These are phyloP conservation scores for Arizona elegans DNA, from an alignment of 2,113 vertebrate species.

Conservation along the genomic window DNA sequence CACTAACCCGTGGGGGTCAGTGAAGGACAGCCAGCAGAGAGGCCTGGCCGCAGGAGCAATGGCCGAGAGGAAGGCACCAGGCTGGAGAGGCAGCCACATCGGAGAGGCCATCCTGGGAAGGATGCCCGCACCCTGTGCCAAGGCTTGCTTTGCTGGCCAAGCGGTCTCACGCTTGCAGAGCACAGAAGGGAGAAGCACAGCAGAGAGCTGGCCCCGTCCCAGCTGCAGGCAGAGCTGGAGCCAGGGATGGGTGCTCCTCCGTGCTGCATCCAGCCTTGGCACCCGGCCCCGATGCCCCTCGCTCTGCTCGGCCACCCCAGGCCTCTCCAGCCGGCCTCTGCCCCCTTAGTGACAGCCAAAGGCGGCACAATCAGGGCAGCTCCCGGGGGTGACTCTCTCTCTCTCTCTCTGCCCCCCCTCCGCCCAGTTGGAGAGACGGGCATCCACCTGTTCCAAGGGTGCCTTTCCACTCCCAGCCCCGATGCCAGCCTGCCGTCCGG, in stretches of 20 bases:
- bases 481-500: background rate
- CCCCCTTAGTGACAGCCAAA: background rate
- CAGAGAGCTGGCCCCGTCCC: background rate
- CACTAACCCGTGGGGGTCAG: background rate
- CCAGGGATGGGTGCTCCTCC: background rate
- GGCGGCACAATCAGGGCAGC: background rate
- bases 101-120: background rate
- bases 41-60: background rate
- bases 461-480: background rate
- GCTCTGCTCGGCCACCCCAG: background rate
- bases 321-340: background rate
- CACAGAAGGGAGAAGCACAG: background rate
- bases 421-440: background rate
- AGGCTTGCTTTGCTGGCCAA: background rate
- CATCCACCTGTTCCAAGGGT: background rate
- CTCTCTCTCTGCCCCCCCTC: background rate
- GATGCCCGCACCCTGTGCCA: background rate
- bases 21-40: background rate
- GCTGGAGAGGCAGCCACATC: background rate
- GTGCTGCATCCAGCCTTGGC: background rate
- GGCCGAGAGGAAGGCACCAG: background rate
- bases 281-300: background rate
- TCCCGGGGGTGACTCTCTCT: background rate
- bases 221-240: background rate
- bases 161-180: background rate